Evolutionary conservation across 2,113 vertebrate genomes (phyloP), one percentile per base, ranked within the genome.

Genomic region (Bujurquina vittata): DNA sequence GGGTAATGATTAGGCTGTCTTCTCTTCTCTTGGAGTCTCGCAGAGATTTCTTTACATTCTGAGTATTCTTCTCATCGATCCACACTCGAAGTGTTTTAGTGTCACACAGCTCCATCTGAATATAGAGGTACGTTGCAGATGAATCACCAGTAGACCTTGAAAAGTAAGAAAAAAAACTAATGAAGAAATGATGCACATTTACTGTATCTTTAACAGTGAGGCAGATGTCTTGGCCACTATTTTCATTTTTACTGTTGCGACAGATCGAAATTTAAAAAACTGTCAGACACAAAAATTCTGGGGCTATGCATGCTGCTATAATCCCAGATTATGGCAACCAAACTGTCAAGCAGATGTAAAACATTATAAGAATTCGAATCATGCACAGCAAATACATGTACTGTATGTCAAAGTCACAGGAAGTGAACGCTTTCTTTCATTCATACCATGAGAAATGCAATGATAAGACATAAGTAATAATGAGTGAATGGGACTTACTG

Each of bases 31-130:
- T 83, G 6, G 60, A 29, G 33, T 89, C 22, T 33, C 29, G 22
- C 18, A 81, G 58, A 22, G 89, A 87, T 83, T 89, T 90, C 56
- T 87, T 87, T 12, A 67, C 55, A 22, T 89, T 89, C 15, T 67
- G 15, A 12, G 1, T 2, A 31, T 95, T 95, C 15, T 58, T 93
- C 15, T 94, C 69, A 0, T 92, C 59, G 23, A 96, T 96, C 95
- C 95, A 96, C 14, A 17, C 18, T 55, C 33, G 60, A 0, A 96
- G 92, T 6, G 93, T 95, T 74, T 76, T 88, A 17, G 63, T 84
- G 9, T 90, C 88, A 80, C 96, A 96, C 15, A 95, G n/a, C 77
- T 96, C 95, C 95, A 96, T 96, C 81, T 96, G 93, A 81, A 96
- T 96, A 69, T 96, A 95, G 8, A 96, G 93, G 79, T 17, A 94